Percentiles rank a stretch among this genome's conserved stretches.
Evolutionary conservation across 2,888 invertebrate species (phyloP).

Genomic region (Drosophila helvetica): DNA sequence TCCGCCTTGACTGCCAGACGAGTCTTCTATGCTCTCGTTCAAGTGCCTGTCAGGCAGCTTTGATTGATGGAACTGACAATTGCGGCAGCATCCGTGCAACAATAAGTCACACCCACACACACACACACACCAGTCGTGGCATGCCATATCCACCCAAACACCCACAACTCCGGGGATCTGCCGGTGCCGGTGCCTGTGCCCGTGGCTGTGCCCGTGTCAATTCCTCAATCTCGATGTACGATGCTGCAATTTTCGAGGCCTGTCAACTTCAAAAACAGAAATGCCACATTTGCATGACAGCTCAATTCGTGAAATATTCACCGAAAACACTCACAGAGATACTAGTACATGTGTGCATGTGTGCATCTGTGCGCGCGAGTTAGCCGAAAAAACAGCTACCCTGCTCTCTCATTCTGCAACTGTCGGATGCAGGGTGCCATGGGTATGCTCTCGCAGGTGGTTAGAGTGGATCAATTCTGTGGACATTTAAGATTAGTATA

Average conservation of each 20-base stretch:
- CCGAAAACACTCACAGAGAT: constrained; percentile 14
- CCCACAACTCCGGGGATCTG: constrained; percentile 7
- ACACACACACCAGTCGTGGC: constrained; percentile 3
- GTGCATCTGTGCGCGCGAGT: constrained; percentile 21
- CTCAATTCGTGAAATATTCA: constrained; percentile 78
- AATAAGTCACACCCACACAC: constrained; percentile 32
- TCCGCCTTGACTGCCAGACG: not conserved
- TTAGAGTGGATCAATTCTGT: not conserved
- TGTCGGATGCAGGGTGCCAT: constrained; percentile 22
- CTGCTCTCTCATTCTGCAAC: constrained; percentile 31
- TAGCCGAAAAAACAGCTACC: constrained; percentile 15
- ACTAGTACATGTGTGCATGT: constrained; percentile 12
- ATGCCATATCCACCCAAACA: not conserved
- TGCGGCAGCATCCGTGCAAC: constrained; percentile 60
- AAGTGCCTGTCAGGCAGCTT: constrained; percentile 58
- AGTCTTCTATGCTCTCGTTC: constrained; percentile 36
- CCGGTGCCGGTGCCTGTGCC: not conserved
- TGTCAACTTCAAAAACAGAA: constrained; percentile 77
- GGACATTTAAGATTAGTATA: too few relatives aligned
- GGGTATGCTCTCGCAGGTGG: not conserved
- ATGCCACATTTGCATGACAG: constrained; percentile 80
- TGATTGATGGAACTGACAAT: constrained; percentile 78
- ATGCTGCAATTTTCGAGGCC: constrained; percentile 70
- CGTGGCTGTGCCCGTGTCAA: constrained; percentile 31
- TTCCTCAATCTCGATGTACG: constrained; percentile 47